Base-by-base conservation (phyloP, 2,888 invertebrate species). In the Aphodius sticticus region DNA sequence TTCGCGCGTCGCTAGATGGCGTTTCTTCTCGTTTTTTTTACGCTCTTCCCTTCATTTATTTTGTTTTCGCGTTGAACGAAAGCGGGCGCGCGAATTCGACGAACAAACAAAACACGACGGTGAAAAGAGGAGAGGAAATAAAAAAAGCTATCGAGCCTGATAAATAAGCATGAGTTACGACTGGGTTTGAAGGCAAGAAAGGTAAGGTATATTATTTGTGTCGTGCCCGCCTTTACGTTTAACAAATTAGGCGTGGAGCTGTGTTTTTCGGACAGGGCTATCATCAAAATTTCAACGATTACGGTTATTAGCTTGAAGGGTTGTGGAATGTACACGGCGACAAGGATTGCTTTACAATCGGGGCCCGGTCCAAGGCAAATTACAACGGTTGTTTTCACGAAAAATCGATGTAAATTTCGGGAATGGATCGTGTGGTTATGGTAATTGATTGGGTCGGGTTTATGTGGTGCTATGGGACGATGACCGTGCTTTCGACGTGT, bases 21-120 rank as follows among this genome's bases (percentile, higher is more conserved):
- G n/a, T 7, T 74, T 38, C n/a, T 78, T 35, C 72, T 78, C 26
- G 26, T 26, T 26, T 75, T 53, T 78, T 75, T 69, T 7, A 7
- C 9, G 26, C 9, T 77, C 37, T 1, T 70, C 53, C 38, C 71
- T 77, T 77, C 77, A 37, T 77, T 9, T 26, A 35, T 71, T 14
- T 77, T 38, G 70, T 70, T 75, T 75, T 53, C 53, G 53, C 53
- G 26, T 26, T 26, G 26, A 26, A 26, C n/a, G 53, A 53, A 53
- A 12, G 53, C 53, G 53, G 12, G 12, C 9, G 53, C 53, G 53
- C 53, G 53, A 53, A 53, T 53, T 53, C 53, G 53, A 53, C 53
- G 53, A 53, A 53, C 53, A 53, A 53, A 53, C 53, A 53, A 53
- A 53, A 53, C 53, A 53, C 53, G 53, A 53, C 53, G 53, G 12